Evolutionary conservation across 2,113 vertebrate genomes (phyloP), one percentile per base, ranked within the genome.

Genomic region (Sphaerodactylus townsendi): DNA sequence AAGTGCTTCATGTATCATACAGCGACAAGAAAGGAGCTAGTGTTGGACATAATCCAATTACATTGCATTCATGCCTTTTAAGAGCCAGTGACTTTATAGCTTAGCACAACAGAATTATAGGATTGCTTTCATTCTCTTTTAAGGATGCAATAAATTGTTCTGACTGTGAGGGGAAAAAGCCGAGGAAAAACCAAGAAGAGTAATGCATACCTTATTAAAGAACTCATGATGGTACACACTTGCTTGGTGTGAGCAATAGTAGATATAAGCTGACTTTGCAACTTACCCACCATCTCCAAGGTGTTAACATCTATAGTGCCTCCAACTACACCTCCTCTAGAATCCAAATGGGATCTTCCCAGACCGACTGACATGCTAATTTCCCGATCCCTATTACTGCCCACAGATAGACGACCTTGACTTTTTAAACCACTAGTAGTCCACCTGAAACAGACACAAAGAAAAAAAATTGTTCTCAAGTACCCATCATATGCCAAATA

Each of bases 251-350:
- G 21, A 73, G 6, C 37, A 72, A 6, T 44, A 41, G n/a, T 28
- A 65, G 30, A 33, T 69, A 41, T 2, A 21, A 21, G 28, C 14
- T 53, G 82, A 70, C 9, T 86, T 90, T 93, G 76, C 80, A 91
- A 97, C 99, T 97, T 96, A 99, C 99, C 98, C 90, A 99, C 98
- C 98, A 99, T 99, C 97, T 99, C 98, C 94, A 99, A 95, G 82
- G 98, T 98, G 92, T 99, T 99, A 77, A 99, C 98, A 85, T 99
- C 98, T 78, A 99, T 99, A 91, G 99, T 99, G 83, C 99, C 99
- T 33, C 99, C 99, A 94, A 99, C 99, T 83, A 99, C 98, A 19
- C 99, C 99, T 4, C 99, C 99, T 94, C 98, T 99, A 56, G 98
- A 99, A 93, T 99, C 99, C 56, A 99, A 88, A 93, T 99, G 99